phyloP scores from a whole-genome alignment of 2,797 vertebrate genomes.

The Ataeniobius toweri region DNA sequence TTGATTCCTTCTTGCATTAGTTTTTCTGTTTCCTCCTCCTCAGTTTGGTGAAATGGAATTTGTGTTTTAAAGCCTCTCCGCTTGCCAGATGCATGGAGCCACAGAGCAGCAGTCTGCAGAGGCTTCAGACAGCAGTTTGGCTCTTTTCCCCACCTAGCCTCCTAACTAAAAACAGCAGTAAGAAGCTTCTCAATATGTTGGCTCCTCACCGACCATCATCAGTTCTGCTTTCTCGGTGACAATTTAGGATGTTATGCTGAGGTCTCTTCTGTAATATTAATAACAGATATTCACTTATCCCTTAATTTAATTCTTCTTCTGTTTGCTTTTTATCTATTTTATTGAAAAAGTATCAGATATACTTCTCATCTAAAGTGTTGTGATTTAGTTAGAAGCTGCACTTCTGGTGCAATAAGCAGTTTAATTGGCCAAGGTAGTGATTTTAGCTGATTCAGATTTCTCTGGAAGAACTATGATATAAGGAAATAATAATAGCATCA shows the following conservation, averaged over 20 bases:
- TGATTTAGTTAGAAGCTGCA: neutral
- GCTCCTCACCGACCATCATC: constrained; percentile 7
- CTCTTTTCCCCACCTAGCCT: constrained; percentile 2
- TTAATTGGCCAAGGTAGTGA: neutral
- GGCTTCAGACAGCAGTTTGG: constrained; percentile 46
- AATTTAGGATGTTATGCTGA: neutral
- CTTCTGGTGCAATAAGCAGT: neutral
- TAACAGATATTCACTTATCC: neutral
- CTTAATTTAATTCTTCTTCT: neutral
- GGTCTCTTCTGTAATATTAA: neutral
- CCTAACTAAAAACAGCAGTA: constrained; percentile 13
- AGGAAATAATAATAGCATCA: neutral
- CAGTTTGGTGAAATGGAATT: constrained; percentile 39
- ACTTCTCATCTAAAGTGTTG: too few species aligned
- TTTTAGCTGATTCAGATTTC: neutral
- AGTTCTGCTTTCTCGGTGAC: neutral
- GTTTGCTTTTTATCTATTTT: neutral
- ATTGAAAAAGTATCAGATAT: too few species aligned
- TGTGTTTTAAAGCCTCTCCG: constrained; percentile 20
- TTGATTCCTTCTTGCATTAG: constrained; percentile 12
- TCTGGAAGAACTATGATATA: neutral
- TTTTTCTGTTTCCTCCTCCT: constrained; percentile 40
- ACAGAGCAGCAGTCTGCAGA: constrained; percentile 29
- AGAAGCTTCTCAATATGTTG: constrained; percentile 7
- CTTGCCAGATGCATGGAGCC: constrained; percentile 48